Conservation (phyloP, 2,888 invertebrate genomes). For the Microdon myrmicae region DNA sequence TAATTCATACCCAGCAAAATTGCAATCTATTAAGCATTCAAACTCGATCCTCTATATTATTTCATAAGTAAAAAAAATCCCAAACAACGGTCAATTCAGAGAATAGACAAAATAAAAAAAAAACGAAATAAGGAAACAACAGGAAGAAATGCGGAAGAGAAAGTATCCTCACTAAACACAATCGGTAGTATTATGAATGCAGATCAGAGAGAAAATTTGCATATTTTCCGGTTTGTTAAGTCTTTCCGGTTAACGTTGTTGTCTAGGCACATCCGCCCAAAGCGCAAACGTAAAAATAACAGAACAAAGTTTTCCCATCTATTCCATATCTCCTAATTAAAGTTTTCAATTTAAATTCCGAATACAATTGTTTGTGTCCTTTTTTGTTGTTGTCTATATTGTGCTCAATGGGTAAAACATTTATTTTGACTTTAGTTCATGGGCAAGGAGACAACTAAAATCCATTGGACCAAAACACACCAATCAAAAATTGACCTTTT, state of each 20-base stretch:
- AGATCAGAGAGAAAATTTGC: slow-evolving; percentile 38
- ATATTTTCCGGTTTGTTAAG: slow-evolving; percentile 50
- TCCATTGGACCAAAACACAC: no score
- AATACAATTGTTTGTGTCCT: slow-evolving; percentile 30
- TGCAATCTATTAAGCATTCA: no score
- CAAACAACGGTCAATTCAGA: no score
- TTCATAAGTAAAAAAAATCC: no score
- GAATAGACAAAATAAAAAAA: not conserved
- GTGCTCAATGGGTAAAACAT: no score
- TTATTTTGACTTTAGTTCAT: no score
- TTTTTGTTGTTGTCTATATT: no score
- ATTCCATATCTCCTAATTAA: slow-evolving; percentile 33
- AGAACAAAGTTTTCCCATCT: slow-evolving; percentile 16
- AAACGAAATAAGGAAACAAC: not conserved
- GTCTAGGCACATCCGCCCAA: slow-evolving; percentile 23
- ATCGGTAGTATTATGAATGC: slow-evolving; percentile 39
- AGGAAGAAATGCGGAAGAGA: slow-evolving; percentile 15
- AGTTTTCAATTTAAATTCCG: slow-evolving; percentile 41
- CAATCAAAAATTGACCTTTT: no score
- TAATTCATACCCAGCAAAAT: no score
- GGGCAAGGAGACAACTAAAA: no score
- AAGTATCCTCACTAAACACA: slow-evolving; percentile 36
- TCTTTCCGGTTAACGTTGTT: slow-evolving; percentile 29
- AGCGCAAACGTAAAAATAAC: not conserved
- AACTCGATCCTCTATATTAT: no score